phyloP scores from a whole-genome alignment of 2,113 vertebrate species.

The Myrmophylax atrothorax region DNA sequence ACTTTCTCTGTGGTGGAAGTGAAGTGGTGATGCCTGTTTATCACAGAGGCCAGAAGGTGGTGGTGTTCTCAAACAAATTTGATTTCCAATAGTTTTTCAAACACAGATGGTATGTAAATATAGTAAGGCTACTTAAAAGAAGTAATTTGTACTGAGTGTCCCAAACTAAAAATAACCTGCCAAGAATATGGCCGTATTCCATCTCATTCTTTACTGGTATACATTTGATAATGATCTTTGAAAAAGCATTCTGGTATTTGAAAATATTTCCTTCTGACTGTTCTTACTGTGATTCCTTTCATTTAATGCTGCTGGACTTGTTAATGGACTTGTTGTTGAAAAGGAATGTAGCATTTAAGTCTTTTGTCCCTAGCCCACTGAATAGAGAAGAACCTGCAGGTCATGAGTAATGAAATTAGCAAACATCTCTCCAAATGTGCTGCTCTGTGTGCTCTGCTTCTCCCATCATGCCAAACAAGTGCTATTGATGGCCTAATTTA shows the following conservation, averaged over 20 bases:
- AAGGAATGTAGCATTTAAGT: background rate
- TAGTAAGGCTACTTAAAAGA: background rate
- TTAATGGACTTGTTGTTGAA: background rate
- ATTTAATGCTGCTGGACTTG: background rate
- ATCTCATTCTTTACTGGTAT: background rate
- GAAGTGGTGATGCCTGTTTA: background rate
- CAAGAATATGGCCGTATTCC: background rate
- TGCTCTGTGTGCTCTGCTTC: background rate
- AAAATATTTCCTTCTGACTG: background rate
- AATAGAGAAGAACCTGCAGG: background rate
- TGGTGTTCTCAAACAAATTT: background rate
- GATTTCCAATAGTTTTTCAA: background rate
- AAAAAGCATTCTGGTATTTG: background rate
- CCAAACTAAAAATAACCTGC: constrained; percentile 11
- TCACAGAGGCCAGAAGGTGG: constrained; percentile 8
- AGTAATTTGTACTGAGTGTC: background rate
- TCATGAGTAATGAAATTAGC: background rate
- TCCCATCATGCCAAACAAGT: background rate
- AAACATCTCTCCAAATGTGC: background rate
- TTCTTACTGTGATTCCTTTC: background rate
- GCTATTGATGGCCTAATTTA: background rate
- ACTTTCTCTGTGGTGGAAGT: background rate
- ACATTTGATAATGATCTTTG: background rate
- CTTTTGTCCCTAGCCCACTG: background rate
- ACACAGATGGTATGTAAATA: constrained; percentile 18